Conservation (phyloP, 1,140 invertebrate genomes). For the Platyscapa corneri region DNA sequence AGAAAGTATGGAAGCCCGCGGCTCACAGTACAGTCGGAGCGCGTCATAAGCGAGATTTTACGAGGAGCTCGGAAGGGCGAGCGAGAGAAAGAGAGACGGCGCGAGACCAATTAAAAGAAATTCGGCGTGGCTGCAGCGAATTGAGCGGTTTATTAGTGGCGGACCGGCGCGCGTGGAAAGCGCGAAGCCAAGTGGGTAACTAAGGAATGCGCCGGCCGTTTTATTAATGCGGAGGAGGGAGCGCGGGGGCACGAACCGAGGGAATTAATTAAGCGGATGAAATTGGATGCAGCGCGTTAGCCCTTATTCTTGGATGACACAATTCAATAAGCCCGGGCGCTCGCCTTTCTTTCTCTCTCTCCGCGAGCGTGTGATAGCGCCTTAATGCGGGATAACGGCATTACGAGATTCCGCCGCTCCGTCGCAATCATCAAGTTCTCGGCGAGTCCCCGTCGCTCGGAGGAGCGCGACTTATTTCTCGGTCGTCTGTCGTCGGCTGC, state of each 20-base stretch:
- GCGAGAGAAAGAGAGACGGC: neutral
- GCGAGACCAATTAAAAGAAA: conserved; percentile 32
- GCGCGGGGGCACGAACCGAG: conserved; percentile 56
- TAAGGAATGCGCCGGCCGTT: conserved; percentile 45
- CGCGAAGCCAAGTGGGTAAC: neutral
- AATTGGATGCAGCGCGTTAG: conserved; percentile 70
- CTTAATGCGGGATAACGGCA: conserved; percentile 55
- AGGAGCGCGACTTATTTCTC: neutral
- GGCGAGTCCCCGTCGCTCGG: too few relatives aligned
- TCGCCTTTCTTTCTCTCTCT: conserved; percentile 42
- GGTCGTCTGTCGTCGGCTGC: neutral
- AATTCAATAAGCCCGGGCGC: conserved; percentile 64
- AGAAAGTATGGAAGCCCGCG: neutral
- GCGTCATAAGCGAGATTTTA: neutral
- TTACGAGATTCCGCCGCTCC: conserved; percentile 27
- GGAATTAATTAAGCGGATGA: conserved; percentile 68
- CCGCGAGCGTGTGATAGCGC: neutral
- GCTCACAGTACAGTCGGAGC: neutral
- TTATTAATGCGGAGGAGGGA: conserved; percentile 51
- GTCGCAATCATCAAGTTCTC: neutral
- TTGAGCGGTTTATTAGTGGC: conserved; percentile 46
- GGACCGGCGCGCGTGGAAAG: neutral
- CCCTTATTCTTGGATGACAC: conserved; percentile 68
- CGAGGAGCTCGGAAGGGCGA: neutral
- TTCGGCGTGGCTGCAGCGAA: conserved; percentile 36